Evolutionary conservation across 2,113 vertebrate species (phyloP).

Genomic region (Seriola rivoliana): DNA sequence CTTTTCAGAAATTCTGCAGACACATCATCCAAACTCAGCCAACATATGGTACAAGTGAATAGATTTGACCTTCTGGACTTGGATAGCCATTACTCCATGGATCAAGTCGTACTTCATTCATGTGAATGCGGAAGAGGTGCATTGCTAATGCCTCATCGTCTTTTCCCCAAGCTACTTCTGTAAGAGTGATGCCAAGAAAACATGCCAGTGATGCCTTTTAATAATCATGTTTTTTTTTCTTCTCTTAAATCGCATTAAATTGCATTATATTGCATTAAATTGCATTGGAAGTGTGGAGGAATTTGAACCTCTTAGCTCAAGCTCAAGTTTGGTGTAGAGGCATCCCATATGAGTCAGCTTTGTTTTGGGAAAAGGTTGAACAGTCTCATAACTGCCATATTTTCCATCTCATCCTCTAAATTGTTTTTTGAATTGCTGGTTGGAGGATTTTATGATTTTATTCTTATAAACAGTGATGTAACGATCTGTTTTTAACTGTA

Average conservation of each 20-base stretch:
- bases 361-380: not conserved
- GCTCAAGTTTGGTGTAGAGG: too few species aligned
- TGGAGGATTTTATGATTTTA: not conserved
- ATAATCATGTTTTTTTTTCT: not conserved
- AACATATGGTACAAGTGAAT: slow-evolving; percentile 20
- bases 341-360: not conserved
- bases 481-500: not conserved
- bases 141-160: not conserved
- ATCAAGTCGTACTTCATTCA: slow-evolving; percentile 11
- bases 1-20: slow-evolving; percentile 63
- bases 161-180: not conserved
- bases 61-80: slow-evolving; percentile 59
- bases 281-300: not conserved
- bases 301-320: not conserved
- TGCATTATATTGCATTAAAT: too few species aligned
- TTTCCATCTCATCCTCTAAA: not conserved
- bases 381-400: not conserved
- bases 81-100: slow-evolving; percentile 41
- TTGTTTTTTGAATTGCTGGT: not conserved
- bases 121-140: slow-evolving; percentile 10
- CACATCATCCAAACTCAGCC: slow-evolving; percentile 34
- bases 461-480: not conserved
- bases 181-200: not conserved
- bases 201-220: not conserved
- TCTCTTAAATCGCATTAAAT: not conserved